Evolutionary conservation across 1,140 invertebrate species (phyloP).

Genomic region (Diorhabda sublineata): DNA sequence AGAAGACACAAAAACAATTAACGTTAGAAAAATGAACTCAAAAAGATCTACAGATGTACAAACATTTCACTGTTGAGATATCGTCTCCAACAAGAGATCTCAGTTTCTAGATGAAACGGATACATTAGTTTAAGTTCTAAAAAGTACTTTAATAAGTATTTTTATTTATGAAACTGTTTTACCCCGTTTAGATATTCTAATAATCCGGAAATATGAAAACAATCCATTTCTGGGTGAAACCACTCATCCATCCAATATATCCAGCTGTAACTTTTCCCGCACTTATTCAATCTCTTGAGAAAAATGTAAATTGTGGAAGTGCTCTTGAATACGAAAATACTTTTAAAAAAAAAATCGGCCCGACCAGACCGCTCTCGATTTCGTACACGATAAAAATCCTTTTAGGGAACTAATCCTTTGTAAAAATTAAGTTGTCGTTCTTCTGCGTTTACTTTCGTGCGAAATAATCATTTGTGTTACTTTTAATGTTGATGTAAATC

Average conservation of each 20-base stretch:
- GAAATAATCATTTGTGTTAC: slow-evolving; percentile 22
- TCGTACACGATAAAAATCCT: slow-evolving; percentile 6
- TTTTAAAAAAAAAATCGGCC: neutral
- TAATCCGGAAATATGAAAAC: too few species aligned
- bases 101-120: too few species aligned
- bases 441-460: slow-evolving; percentile 14
- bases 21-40: too few species aligned
- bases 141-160: too few species aligned
- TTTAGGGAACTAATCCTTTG: slow-evolving; percentile 19
- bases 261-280: neutral
- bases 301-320: slow-evolving; percentile 7
- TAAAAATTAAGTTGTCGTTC: slow-evolving; percentile 23
- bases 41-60: too few species aligned
- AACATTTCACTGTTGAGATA: too few species aligned
- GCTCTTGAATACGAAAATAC: slow-evolving; percentile 2
- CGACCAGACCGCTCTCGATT: slow-evolving; percentile 7
- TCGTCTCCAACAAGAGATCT: too few species aligned
- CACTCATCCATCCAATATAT: neutral
- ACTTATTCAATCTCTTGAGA: neutral
- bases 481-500: slow-evolving; percentile 18
- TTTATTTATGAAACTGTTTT: too few species aligned
- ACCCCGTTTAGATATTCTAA: too few species aligned
- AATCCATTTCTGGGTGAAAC: too few species aligned
- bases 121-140: too few species aligned
- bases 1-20: too few species aligned